phyloP scores from a whole-genome alignment of 2,113 vertebrate species.

The Sceloporus undulatus region DNA sequence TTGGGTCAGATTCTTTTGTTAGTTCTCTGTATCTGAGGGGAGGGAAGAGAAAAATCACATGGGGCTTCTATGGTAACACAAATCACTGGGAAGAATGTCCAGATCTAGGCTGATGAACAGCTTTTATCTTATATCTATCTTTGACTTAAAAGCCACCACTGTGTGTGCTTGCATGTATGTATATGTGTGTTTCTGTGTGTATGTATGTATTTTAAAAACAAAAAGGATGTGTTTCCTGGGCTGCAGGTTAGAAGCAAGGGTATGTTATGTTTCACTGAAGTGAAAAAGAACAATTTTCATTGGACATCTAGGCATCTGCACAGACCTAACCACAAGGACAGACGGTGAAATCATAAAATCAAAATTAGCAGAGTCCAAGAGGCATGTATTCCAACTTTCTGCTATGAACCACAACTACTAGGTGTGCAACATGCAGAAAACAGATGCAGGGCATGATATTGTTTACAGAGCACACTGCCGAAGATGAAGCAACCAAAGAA shows the following conservation, averaged over 20 bases:
- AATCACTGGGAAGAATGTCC: rapidly evolving
- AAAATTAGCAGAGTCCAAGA: neutral
- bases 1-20: slow-evolving; percentile 87
- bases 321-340: neutral
- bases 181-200: too few species aligned
- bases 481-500: neutral
- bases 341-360: neutral
- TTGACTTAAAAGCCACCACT: neutral
- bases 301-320: neutral
- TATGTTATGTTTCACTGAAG: neutral
- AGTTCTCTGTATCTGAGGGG: slow-evolving; percentile 91
- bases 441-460: neutral
- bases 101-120: neutral
- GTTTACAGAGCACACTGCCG: neutral
- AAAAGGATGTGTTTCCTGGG: neutral
- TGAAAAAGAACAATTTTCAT: neutral
- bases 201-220: neutral
- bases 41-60: slow-evolving; percentile 22
- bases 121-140: neutral
- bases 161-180: too few species aligned
- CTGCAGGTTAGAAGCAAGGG: neutral
- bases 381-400: neutral
- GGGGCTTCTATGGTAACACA: neutral
- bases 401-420: neutral
- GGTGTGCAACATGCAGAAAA: neutral